These are phyloP conservation scores for Diabrotica balteata DNA, from an alignment of 2,888 invertebrate species.

Conservation along the genomic window DNA sequence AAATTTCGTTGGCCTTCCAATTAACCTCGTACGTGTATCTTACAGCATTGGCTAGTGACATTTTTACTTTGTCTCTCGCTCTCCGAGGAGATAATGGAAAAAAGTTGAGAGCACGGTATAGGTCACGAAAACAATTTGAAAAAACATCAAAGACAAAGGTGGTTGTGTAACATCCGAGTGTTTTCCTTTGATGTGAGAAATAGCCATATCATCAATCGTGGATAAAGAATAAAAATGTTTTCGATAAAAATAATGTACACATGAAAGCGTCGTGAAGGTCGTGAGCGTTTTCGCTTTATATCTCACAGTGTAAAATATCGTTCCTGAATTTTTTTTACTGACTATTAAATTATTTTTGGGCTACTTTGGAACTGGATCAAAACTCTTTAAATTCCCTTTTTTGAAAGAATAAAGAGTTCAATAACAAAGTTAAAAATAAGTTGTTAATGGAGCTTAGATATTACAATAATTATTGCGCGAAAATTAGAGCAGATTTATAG, in stretches of 20 bases:
- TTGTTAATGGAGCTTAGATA: no score
- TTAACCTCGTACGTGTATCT: no score
- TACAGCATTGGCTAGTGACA: background rate
- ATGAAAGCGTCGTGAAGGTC: background rate
- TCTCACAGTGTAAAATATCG: background rate
- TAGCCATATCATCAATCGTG: constrained; percentile 12
- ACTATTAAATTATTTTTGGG: background rate
- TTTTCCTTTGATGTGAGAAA: constrained; percentile 9
- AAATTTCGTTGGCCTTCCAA: no score
- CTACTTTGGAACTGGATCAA: background rate
- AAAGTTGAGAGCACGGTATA: constrained; percentile 1
- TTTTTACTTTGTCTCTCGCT: constrained; percentile 3
- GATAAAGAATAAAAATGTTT: constrained; percentile 6
- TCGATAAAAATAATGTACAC: constrained; percentile 8
- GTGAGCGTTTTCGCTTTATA: background rate
- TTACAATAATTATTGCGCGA: no score
- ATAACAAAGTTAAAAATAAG: no score
- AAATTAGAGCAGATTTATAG: no score
- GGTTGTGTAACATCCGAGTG: constrained; percentile 9
- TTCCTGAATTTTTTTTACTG: background rate
- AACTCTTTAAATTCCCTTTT: no score
- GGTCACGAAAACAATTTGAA: constrained; percentile 13
- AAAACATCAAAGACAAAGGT: constrained; percentile 17
- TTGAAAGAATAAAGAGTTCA: no score
- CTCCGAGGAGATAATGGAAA: constrained; percentile 8